Evolutionary conservation across 2,797 vertebrate species (phyloP).

Genomic region (Pogonophryne albipinna): DNA sequence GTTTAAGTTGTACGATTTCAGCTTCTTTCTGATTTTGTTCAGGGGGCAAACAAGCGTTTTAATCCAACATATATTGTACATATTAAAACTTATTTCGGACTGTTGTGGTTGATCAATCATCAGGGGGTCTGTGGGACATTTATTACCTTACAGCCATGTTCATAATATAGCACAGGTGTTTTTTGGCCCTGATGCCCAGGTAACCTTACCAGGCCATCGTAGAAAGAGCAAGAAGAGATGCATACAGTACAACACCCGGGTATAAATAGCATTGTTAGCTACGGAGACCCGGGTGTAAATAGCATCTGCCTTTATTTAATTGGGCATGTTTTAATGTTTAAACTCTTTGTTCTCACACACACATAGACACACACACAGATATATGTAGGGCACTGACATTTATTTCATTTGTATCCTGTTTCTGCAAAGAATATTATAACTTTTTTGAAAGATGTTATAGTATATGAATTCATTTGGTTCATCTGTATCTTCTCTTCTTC

Average conservation of each 20-base stretch:
- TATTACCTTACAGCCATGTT: too few species aligned
- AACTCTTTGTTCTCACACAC: background rate
- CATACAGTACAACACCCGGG: too few species aligned
- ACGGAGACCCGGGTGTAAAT: too few species aligned
- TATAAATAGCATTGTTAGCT: too few species aligned
- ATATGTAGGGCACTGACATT: background rate
- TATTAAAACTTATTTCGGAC: too few species aligned
- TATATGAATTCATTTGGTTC: conserved; percentile 29
- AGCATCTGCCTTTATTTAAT: background rate
- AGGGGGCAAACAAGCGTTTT: background rate
- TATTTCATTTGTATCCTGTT: background rate
- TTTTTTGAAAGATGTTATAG: conserved; percentile 13
- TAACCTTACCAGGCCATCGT: background rate
- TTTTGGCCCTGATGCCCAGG: too few species aligned
- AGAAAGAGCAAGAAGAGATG: too few species aligned
- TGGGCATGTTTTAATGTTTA: background rate
- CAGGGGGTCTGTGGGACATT: too few species aligned
- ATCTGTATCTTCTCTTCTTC: conserved; percentile 13
- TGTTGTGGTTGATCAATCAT: too few species aligned
- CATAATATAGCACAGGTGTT: too few species aligned
- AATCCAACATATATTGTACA: too few species aligned
- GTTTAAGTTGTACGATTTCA: background rate
- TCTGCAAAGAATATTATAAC: conserved; percentile 3
- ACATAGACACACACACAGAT: background rate
- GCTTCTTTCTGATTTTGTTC: background rate